Evolutionary conservation across 2,797 vertebrate species (phyloP).

Genomic region (Phalloptychus januarius): DNA sequence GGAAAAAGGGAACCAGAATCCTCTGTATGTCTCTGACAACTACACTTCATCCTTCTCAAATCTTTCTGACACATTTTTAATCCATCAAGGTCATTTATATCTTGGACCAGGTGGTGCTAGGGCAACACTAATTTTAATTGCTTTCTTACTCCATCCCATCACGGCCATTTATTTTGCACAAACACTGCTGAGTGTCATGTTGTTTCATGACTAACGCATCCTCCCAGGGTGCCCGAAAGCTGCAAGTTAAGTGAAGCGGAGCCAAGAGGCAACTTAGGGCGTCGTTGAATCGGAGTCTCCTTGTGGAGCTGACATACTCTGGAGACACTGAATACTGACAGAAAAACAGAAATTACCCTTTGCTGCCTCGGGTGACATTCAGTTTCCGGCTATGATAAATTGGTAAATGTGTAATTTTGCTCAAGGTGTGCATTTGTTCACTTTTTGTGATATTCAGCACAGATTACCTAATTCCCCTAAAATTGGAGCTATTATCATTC

Average conservation of each 20-base stretch:
- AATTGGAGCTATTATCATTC: slow-evolving; percentile 26
- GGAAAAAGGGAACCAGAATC: neutral
- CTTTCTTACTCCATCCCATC: slow-evolving; percentile 46
- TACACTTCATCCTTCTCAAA: slow-evolving; percentile 5
- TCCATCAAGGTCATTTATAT: slow-evolving; percentile 59
- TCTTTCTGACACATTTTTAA: slow-evolving; percentile 41
- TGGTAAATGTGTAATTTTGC: slow-evolving; percentile 19
- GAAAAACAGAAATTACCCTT: slow-evolving; percentile 28
- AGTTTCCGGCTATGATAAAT: slow-evolving; percentile 9
- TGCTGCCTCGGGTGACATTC: slow-evolving; percentile 22
- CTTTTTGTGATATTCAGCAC: slow-evolving; percentile 12
- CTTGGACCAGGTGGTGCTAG: slow-evolving; percentile 9
- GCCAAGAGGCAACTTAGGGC: slow-evolving; percentile 38
- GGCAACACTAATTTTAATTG: slow-evolving; percentile 67
- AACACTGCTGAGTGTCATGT: slow-evolving; percentile 43
- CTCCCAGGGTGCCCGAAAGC: slow-evolving; percentile 40
- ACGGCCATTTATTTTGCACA: slow-evolving; percentile 38
- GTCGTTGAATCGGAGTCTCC: slow-evolving; percentile 21
- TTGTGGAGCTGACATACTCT: slow-evolving; percentile 25
- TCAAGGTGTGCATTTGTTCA: slow-evolving; percentile 17
- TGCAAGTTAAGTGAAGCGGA: slow-evolving; percentile 27
- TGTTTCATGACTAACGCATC: slow-evolving; percentile 60
- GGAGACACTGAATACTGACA: slow-evolving; percentile 1
- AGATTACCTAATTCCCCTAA: slow-evolving; percentile 19
- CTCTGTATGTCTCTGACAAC: slow-evolving; percentile 25